Percentiles rank a stretch among this genome's conserved stretches.
Evolutionary conservation across 2,797 vertebrate genomes (phyloP).

Genomic region (Phrynocephalus guinanensis): DNA sequence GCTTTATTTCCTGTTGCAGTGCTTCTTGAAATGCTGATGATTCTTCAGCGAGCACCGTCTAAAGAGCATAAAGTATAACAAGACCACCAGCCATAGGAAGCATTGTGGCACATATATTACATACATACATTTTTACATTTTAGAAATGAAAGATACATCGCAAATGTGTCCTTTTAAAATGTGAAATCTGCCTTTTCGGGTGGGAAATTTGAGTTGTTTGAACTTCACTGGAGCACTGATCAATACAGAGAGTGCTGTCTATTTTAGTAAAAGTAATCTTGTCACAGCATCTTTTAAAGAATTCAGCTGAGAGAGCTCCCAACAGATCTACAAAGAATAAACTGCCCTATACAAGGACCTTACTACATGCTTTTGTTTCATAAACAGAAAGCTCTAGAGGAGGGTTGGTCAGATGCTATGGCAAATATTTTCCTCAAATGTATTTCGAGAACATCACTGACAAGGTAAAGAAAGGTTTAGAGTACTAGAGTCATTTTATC

Average conservation of each 20-base stretch:
- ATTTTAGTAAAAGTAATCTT: conserved; percentile 93
- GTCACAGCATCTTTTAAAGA: conserved; percentile 86
- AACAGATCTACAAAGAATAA: conserved; percentile 67
- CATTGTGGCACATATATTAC: no score
- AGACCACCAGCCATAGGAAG: no score
- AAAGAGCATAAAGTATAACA: no score
- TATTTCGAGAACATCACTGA: conserved; percentile 62
- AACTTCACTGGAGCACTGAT: conserved; percentile 82
- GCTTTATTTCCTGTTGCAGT: no score
- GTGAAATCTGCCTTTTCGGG: conserved; percentile 20
- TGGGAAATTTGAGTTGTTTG: conserved; percentile 41
- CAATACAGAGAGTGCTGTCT: conserved; percentile 89
- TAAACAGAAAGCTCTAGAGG: conserved; percentile 66
- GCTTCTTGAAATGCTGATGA: no score
- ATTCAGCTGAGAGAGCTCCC: conserved; percentile 84
- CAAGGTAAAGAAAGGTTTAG: background rate
- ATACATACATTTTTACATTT: no score
- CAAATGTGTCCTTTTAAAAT: conserved; percentile 18
- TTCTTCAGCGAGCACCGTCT: no score
- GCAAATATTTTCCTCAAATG: conserved; percentile 57
- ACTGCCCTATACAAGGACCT: conserved; percentile 65
- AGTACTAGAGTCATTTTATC: background rate
- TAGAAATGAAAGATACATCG: no score
- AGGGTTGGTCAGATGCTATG: conserved; percentile 59
- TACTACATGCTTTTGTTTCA: conserved; percentile 65